Percentiles rank a stretch among this genome's conserved stretches.
These are phyloP conservation scores for Geotria australis DNA, from an alignment of 2,797 vertebrate genomes.

Conservation along the genomic window DNA sequence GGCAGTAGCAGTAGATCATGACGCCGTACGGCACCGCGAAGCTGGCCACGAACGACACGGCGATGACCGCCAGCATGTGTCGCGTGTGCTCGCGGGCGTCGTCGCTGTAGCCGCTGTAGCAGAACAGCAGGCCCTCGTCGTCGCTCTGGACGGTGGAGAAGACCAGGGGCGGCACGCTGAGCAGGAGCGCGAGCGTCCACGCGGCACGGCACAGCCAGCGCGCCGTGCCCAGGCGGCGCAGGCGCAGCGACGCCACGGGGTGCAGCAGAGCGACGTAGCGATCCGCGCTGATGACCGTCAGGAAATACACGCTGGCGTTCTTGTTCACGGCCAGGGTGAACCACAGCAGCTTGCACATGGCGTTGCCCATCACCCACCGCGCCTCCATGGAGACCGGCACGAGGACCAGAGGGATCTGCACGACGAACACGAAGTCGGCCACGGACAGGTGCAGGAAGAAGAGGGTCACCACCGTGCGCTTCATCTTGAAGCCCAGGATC, in stretches of 20 bases:
- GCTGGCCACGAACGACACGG: conserved; percentile 5
- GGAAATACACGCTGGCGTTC: conserved; percentile 32
- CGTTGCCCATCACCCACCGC: conserved; percentile 18
- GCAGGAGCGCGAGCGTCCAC: conserved; percentile 18
- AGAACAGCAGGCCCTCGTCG: conserved; percentile 4
- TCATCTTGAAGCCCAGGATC: conserved; percentile 27
- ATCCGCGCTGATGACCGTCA: conserved; percentile 22
- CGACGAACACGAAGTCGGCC: conserved; percentile 27
- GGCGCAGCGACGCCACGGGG: conserved; percentile 35
- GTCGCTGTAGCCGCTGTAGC: conserved; percentile 3
- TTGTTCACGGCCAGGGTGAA: conserved; percentile 22
- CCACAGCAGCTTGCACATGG: conserved; percentile 26
- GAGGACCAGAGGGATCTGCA: conserved; percentile 20
- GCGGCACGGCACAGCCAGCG: conserved; percentile 7
- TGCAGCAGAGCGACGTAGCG: conserved; percentile 19
- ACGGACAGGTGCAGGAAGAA: conserved; percentile 34
- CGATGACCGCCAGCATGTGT: not conserved
- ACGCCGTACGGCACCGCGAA: conserved; percentile 7
- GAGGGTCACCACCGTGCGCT: conserved; percentile 16
- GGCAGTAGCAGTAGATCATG: conserved; percentile 6
- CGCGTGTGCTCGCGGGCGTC: accelerated
- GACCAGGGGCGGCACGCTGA: conserved; percentile 19
- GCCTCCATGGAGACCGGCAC: conserved; percentile 10
- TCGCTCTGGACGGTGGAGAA: conserved; percentile 4
- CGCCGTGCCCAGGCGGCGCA: conserved; percentile 9